Conservation (phyloP, 2,797 vertebrate species). For the Pipistrellus nathusii region DNA sequence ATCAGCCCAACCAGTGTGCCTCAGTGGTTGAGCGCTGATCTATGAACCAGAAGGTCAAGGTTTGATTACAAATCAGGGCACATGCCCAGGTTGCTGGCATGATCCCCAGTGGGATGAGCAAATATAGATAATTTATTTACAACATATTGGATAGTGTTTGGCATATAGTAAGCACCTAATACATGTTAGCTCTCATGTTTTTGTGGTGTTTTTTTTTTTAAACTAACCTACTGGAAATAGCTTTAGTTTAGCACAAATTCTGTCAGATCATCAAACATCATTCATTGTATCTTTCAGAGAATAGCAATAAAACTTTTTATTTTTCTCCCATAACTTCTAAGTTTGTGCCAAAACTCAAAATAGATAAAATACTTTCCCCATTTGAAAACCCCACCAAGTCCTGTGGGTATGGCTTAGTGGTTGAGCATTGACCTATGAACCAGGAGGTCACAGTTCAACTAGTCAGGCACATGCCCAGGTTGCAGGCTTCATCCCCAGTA, state of each 20-base stretch:
- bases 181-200: not conserved
- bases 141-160: not conserved
- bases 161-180: not conserved
- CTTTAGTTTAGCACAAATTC: slow-evolving; percentile 24
- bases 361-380: not conserved
- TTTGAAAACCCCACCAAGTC: not conserved
- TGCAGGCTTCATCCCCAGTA: too few species aligned
- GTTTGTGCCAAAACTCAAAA: not conserved
- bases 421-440: too few species aligned
- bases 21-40: too few species aligned
- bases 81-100: too few species aligned
- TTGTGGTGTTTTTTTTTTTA: not conserved
- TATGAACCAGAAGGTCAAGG: too few species aligned
- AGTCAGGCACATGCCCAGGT: too few species aligned
- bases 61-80: too few species aligned
- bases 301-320: not conserved
- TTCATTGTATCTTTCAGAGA: slow-evolving; percentile 5
- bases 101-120: not conserved
- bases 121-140: not conserved
- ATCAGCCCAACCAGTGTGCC: not conserved
- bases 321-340: not conserved
- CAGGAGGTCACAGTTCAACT: too few species aligned
- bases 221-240: not conserved
- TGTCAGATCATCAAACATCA: not conserved
- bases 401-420: too few species aligned